Percentiles rank a stretch among this genome's conserved stretches.
Evolutionary conservation across 2,113 vertebrate genomes (phyloP).

Genomic region (Rousettus leschenaultii): DNA sequence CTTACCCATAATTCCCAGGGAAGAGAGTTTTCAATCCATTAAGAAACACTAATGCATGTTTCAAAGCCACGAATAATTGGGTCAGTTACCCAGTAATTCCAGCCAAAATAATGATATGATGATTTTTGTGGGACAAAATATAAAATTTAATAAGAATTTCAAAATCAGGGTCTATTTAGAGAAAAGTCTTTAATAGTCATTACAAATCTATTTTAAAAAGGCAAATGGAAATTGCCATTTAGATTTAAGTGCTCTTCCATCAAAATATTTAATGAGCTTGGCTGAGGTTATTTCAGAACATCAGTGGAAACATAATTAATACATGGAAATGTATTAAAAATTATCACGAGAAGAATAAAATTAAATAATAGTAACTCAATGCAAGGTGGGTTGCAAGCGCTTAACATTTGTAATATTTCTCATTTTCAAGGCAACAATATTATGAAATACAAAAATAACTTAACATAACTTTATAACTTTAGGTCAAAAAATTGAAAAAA

Average conservation of each 20-base stretch:
- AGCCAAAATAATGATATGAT: neutral
- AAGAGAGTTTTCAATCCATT: neutral
- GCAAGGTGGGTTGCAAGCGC: neutral
- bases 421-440: constrained; percentile 6
- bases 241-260: constrained; percentile 46
- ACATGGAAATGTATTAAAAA: constrained; percentile 45
- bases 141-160: constrained; percentile 33
- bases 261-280: constrained; percentile 32
- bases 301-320: constrained; percentile 20
- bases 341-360: neutral
- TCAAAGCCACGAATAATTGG: neutral
- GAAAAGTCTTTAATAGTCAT: neutral
- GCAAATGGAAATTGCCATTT: constrained; percentile 39
- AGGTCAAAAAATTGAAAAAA: neutral
- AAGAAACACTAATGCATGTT: neutral
- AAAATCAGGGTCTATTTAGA: neutral
- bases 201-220: constrained; percentile 36
- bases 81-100: neutral
- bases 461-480: neutral
- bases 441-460: constrained; percentile 3
- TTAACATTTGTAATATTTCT: constrained; percentile 2
- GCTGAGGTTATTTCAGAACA: constrained; percentile 27
- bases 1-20: neutral
- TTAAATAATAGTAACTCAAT: constrained; percentile 19
- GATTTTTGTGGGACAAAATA: neutral